Base-by-base conservation (phyloP, 2,113 vertebrate species). In the Eurypyga helias region DNA sequence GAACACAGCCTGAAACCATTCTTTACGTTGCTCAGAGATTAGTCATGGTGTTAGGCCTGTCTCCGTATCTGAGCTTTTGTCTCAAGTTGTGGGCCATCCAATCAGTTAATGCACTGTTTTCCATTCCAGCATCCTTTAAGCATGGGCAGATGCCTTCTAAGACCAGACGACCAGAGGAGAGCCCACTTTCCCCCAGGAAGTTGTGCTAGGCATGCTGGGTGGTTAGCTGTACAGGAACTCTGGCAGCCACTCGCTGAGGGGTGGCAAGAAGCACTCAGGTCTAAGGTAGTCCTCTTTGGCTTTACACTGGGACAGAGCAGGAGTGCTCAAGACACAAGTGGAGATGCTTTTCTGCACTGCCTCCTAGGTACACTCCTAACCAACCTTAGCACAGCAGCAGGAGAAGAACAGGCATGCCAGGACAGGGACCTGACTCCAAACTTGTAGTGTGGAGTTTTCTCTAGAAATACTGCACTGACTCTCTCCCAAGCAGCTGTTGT, bases 221-320 rank as follows among this genome's bases (percentile, higher is more conserved):
- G 5, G 51, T 58, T 23, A 58, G 36, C 13, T 17, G 12, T n/a
- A 45, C 11, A 73, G 36, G 25, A 95, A 33, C 23, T 13, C 20
- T 0, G 4, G 5, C 54, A 87, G 64, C 14, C 41, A 77, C 71
- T 5, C 4, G 1, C 23, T 60, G 55, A 66, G 38, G 9, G 8
- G 3, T 54, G 20, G 17, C 16, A 61, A 87, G 46, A 81, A 11
- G 4, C 9, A 57, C 62, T 16, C 0, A 2, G 15, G 3, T 10
- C 19, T 70, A 48, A 34, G 13, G 4, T 21, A 48, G 41, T 2
- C 10, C 6, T 51, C 34, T 51, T 52, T 21, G 25, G 5, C 11
- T 66, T 78, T 73, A 43, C 1, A 0, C 0, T 29, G 33, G 4
- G 13, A 24, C 19, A 60, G 33, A 61, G 0, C 2, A 61, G 10